Percentiles rank a stretch among this genome's conserved stretches.
These are phyloP conservation scores for Aquatica leii DNA, from an alignment of 2,888 invertebrate species.

Conservation along the genomic window DNA sequence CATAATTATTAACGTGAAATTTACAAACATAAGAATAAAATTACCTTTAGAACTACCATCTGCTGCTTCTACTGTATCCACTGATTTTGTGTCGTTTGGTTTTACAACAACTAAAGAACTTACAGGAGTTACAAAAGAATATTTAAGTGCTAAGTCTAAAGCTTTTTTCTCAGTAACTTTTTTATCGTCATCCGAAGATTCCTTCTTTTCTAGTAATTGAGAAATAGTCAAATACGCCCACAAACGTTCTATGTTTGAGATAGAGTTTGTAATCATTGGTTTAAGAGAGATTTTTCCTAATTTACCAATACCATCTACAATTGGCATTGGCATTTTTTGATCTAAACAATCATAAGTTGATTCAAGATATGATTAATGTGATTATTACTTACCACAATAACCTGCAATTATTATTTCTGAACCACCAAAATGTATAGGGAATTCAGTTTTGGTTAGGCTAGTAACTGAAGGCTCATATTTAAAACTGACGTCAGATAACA, in stretches of 20 bases:
- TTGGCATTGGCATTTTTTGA: background rate
- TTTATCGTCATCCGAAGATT: constrained; percentile 47
- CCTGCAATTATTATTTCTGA: constrained; percentile 72
- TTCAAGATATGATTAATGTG: too few relatives aligned
- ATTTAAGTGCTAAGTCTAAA: constrained; percentile 67
- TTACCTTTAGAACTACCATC: too few relatives aligned
- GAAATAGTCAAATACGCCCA: constrained; percentile 75
- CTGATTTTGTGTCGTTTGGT: constrained; percentile 65
- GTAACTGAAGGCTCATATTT: constrained; percentile 68
- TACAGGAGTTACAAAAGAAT: constrained; percentile 72
- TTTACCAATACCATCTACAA: constrained; percentile 10
- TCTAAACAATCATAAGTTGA: too few relatives aligned
- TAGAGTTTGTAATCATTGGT: constrained; percentile 16
- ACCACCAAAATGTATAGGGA: constrained; percentile 70
- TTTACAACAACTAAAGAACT: constrained; percentile 74
- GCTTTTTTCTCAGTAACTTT: constrained; percentile 62
- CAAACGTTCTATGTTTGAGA: constrained; percentile 61
- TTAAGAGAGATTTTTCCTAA: constrained; percentile 6
- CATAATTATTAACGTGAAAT: too few relatives aligned
- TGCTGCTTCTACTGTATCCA: constrained; percentile 60
- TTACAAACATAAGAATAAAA: background rate
- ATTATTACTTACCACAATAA: background rate
- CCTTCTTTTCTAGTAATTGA: constrained; percentile 67
- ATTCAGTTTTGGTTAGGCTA: constrained; percentile 64
- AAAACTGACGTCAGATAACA: constrained; percentile 71